phyloP scores from a whole-genome alignment of 2,113 vertebrate genomes.

The Cottus gobio region DNA sequence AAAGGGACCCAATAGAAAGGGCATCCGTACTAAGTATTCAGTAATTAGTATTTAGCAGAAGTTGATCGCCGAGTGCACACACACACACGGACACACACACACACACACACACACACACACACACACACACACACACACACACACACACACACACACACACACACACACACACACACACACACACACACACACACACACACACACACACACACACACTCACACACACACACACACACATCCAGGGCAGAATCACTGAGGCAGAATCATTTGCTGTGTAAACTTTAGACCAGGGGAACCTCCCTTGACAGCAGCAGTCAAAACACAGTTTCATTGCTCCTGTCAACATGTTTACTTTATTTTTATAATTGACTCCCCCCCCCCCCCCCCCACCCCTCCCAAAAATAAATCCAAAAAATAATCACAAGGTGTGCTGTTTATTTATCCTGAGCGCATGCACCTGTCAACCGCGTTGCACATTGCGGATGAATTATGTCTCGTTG shows the following conservation, averaged over 20 bases:
- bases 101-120: conserved; percentile 26
- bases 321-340: conserved; percentile 74
- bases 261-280: conserved; percentile 73
- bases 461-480: conserved; percentile 3
- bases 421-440: conserved; percentile 40
- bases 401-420: no score
- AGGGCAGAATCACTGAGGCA: conserved; percentile 65
- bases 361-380: conserved; percentile 68
- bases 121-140: conserved; percentile 40
- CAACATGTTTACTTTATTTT: conserved; percentile 81
- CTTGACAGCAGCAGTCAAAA: conserved; percentile 77
- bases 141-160: conserved; percentile 24
- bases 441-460: conserved; percentile 31
- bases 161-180: no score
- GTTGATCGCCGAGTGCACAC: conserved; percentile 74
- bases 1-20: conserved; percentile 87
- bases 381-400: conserved; percentile 27
- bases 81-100: conserved; percentile 43
- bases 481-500: neutral
- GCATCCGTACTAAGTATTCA: conserved; percentile 85
- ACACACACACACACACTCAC: conserved; percentile 26
- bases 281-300: conserved; percentile 73
- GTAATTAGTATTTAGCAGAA: conserved; percentile 86
- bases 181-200: conserved; percentile 50
- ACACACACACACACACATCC: conserved; percentile 51